A percentile compares a stretch with the other conserved stretches of the same genome.
These are phyloP conservation scores for Araneus ventricosus DNA, from an alignment of 1,140 invertebrate species.

Conservation along the genomic window DNA sequence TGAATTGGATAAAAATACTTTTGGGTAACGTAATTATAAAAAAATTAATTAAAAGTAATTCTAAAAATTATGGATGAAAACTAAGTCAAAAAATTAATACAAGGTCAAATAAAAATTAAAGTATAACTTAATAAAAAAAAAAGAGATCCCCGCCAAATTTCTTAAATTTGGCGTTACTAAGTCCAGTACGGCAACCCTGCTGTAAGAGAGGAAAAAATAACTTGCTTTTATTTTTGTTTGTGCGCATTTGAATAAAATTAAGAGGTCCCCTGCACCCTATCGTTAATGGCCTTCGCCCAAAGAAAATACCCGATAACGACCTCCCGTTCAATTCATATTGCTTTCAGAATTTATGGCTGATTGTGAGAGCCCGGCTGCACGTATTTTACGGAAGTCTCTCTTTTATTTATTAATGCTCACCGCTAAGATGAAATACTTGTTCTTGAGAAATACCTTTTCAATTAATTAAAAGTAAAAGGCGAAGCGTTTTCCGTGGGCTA, in stretches of 20 bases:
- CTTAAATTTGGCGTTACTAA: too few species aligned
- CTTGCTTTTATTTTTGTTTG: too few species aligned
- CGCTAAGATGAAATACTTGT: constrained; percentile 1
- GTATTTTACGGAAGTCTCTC: not conserved
- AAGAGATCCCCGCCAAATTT: too few species aligned
- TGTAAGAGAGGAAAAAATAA: too few species aligned
- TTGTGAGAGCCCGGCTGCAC: not conserved
- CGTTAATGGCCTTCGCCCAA: not conserved
- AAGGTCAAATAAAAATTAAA: too few species aligned
- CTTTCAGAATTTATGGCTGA: constrained; percentile 5
- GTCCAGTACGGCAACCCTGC: too few species aligned
- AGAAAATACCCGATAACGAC: constrained; percentile 8
- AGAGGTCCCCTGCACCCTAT: not conserved
- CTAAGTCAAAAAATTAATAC: too few species aligned
- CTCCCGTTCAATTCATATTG: constrained; percentile 16
- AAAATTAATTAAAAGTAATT: too few species aligned
- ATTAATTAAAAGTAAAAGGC: not conserved
- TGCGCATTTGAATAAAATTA: constrained; percentile 25
- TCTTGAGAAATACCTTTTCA: not conserved
- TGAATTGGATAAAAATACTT: too few species aligned
- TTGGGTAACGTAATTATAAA: too few species aligned
- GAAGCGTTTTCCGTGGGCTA: not conserved
- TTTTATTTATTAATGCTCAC: not conserved
- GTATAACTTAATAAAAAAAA: too few species aligned
- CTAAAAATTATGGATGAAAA: too few species aligned